Conservation (phyloP, 2,113 vertebrate genomes). For the Atractosteus spatula region DNA sequence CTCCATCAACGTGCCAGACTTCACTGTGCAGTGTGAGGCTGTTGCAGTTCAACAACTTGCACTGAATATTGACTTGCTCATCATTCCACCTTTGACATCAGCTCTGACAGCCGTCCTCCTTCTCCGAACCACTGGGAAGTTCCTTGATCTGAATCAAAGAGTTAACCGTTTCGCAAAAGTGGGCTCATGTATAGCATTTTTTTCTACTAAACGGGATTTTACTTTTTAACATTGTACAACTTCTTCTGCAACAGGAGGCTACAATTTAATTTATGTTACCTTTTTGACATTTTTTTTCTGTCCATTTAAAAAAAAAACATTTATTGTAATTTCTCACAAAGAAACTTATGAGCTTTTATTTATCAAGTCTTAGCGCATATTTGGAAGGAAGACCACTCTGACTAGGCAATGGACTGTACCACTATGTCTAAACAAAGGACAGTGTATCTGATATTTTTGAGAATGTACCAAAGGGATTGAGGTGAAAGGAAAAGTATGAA, state of each 20-base stretch:
- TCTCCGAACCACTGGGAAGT: neutral
- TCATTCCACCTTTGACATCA: neutral
- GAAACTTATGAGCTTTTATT: neutral
- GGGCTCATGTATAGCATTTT: neutral
- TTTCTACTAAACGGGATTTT: conserved; percentile 6
- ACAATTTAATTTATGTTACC: neutral
- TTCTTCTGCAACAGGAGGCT: conserved; percentile 11
- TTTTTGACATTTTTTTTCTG: neutral
- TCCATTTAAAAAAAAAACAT: neutral
- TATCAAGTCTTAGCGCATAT: conserved; percentile 8
- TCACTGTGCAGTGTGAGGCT: conserved; percentile 38
- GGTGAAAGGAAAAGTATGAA: neutral
- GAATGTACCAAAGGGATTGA: neutral
- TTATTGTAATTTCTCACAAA: neutral
- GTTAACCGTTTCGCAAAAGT: neutral
- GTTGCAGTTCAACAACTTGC: conserved; percentile 17
- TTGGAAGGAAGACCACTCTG: conserved; percentile 1
- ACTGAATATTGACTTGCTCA: neutral
- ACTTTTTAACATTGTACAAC: conserved; percentile 16
- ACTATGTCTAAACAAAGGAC: neutral
- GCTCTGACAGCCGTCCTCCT: neutral
- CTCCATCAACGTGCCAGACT: neutral
- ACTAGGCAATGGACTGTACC: neutral
- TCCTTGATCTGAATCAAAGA: neutral
- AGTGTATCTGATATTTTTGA: too few species aligned